A percentile compares a stretch with the other conserved stretches of the same genome.
Evolutionary conservation across 92 coral and sea anemone genomes (phyloP).

Genomic region (Epizoanthus fatuus): DNA sequence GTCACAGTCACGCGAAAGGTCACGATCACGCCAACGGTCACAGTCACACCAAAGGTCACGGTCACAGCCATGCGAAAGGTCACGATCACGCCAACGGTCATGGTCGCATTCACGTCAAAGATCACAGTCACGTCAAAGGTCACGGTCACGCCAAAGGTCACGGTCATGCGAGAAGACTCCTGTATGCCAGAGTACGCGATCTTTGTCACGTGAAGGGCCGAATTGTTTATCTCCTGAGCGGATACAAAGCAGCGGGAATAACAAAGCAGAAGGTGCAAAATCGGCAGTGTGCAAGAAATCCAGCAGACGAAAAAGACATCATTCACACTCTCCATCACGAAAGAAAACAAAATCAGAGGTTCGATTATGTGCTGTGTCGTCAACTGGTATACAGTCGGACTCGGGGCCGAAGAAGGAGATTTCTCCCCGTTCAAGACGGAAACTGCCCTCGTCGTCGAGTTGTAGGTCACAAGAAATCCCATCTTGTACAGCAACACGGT

Average conservation of each 20-base stretch:
- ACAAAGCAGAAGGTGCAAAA: constrained; percentile 8
- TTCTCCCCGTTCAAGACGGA: background rate
- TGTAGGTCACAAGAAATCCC: background rate
- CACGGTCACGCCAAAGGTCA: constrained; percentile 1
- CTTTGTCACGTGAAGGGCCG: background rate
- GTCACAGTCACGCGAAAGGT: constrained; percentile 12
- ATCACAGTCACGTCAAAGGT: background rate
- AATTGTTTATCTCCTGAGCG: background rate
- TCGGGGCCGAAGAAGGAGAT: constrained; percentile 5
- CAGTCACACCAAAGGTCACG: constrained; percentile 14
- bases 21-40: constrained; percentile 42
- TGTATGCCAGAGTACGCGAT: background rate
- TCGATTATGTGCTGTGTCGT: background rate
- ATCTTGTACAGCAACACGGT: constrained; percentile 3
- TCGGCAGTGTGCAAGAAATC: background rate
- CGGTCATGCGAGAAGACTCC: constrained; percentile 24
- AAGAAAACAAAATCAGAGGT: background rate
- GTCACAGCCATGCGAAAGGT: background rate
- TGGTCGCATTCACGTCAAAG: background rate
- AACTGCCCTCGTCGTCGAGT: background rate
- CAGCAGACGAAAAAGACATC: background rate
- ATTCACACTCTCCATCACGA: background rate
- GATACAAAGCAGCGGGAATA: background rate
- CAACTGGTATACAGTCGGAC: too few relatives aligned
- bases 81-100: background rate